Conservation (phyloP, 2,888 invertebrate species). For the Xestia rhomboidea region DNA sequence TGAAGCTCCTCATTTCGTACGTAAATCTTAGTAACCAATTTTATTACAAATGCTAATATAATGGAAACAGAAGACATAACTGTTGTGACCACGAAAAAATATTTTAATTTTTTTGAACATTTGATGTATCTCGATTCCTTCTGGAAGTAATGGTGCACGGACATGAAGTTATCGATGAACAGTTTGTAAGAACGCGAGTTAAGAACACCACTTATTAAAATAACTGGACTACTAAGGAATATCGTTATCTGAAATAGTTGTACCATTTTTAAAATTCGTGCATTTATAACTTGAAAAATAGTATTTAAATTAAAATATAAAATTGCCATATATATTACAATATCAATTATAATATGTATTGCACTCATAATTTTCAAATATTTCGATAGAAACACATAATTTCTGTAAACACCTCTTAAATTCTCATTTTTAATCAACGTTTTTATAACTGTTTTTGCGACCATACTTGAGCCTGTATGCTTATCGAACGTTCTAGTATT, state of each 20-base stretch:
- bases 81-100: not conserved
- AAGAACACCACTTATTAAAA: not conserved
- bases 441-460: not conserved
- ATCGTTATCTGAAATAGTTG: not conserved
- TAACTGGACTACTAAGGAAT: not conserved
- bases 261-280: not conserved
- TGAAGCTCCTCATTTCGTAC: not conserved
- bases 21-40: not conserved
- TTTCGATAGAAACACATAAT: constrained; percentile 2
- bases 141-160: constrained; percentile 1
- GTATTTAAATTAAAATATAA: not conserved
- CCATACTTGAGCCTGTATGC: not conserved
- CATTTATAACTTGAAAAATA: not conserved
- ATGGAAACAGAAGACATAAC: accelerated
- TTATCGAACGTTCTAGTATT: not conserved
- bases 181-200: not conserved
- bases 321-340: not conserved
- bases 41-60: not conserved
- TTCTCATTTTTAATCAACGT: constrained; percentile 21
- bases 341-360: constrained; percentile 4
- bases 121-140: constrained; percentile 12
- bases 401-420: constrained; percentile 27
- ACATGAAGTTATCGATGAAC: constrained; percentile 5
- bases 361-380: not conserved
- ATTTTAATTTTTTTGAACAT: constrained; percentile 12